These are phyloP conservation scores for Tenebrio molitor DNA, from an alignment of 1,140 invertebrate species.

Conservation along the genomic window DNA sequence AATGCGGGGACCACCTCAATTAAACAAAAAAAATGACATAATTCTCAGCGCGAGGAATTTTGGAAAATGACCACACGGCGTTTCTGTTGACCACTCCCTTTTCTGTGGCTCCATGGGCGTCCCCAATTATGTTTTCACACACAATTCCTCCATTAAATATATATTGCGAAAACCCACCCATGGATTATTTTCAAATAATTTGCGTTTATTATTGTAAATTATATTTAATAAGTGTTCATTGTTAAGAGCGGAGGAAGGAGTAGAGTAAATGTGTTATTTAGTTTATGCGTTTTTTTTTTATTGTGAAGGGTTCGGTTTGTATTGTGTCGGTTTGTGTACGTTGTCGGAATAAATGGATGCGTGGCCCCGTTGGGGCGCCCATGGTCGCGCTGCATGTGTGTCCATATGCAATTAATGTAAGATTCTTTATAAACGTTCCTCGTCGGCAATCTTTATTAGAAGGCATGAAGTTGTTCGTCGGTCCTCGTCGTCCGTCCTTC, in stretches of 20 bases:
- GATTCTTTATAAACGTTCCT: slow-evolving; percentile 51
- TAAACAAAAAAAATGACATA: slow-evolving; percentile 20
- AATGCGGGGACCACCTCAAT: slow-evolving; percentile 32
- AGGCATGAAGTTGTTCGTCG: slow-evolving; percentile 48
- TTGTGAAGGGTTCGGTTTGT: neutral
- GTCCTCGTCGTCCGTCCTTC: slow-evolving; percentile 35
- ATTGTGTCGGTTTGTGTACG: slow-evolving; percentile 12
- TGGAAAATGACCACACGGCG: slow-evolving; percentile 50
- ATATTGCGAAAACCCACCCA: slow-evolving; percentile 33
- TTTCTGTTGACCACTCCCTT: slow-evolving; percentile 46
- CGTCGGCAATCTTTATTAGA: slow-evolving; percentile 53
- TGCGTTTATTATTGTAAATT: slow-evolving; percentile 35
- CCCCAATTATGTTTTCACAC: slow-evolving; percentile 26
- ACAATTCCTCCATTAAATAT: slow-evolving; percentile 25
- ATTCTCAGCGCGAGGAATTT: slow-evolving; percentile 46
- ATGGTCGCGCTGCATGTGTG: slow-evolving; percentile 50
- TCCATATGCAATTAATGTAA: slow-evolving; percentile 53
- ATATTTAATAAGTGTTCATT: slow-evolving; percentile 33
- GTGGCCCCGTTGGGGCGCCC: slow-evolving; percentile 33
- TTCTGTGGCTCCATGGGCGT: slow-evolving; percentile 19
- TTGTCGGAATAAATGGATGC: slow-evolving; percentile 20
- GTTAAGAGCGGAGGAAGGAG: neutral
- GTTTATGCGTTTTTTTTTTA: slow-evolving; percentile 1
- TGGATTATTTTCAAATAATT: slow-evolving; percentile 37
- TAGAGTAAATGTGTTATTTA: slow-evolving; percentile 28